These are phyloP conservation scores for Zalophus californianus DNA, from an alignment of 2,797 vertebrate genomes.

Conservation along the genomic window DNA sequence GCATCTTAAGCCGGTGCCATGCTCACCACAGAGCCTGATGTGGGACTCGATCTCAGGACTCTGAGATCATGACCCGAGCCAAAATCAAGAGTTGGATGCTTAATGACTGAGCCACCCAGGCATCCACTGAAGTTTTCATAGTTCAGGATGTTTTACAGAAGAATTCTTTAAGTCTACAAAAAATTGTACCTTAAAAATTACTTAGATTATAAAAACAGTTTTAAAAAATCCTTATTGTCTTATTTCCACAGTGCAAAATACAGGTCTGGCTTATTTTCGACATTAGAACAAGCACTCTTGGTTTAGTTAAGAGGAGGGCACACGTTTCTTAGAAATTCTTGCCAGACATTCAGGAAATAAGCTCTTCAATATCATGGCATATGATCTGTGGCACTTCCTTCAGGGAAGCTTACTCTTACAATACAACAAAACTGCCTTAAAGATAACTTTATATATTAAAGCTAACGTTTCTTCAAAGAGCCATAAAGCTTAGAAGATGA, in stretches of 20 bases:
- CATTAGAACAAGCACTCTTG: slow-evolving; percentile 33
- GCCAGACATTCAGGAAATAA: slow-evolving; percentile 55
- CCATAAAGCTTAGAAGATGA: background rate
- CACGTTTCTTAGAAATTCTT: background rate
- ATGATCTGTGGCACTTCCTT: slow-evolving; percentile 70
- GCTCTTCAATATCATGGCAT: background rate
- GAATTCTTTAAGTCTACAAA: background rate
- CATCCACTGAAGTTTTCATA: background rate
- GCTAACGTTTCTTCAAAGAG: slow-evolving; percentile 42
- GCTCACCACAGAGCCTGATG: background rate
- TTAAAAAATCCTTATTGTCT: background rate
- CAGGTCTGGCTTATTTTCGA: background rate
- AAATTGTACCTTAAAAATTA: background rate
- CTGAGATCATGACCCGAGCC: background rate
- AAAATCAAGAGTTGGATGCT: background rate
- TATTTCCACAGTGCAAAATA: background rate
- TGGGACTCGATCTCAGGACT: background rate
- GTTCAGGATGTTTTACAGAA: background rate
- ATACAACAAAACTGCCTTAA: slow-evolving; percentile 43
- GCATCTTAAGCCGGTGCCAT: background rate
- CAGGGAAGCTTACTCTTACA: slow-evolving; percentile 66
- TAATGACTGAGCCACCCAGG: background rate
- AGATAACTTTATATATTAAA: slow-evolving; percentile 45
- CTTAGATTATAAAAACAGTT: slow-evolving; percentile 2
- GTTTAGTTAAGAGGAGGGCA: background rate